These are phyloP conservation scores for Fopius arisanus DNA, from an alignment of 1,140 invertebrate species.

Conservation along the genomic window DNA sequence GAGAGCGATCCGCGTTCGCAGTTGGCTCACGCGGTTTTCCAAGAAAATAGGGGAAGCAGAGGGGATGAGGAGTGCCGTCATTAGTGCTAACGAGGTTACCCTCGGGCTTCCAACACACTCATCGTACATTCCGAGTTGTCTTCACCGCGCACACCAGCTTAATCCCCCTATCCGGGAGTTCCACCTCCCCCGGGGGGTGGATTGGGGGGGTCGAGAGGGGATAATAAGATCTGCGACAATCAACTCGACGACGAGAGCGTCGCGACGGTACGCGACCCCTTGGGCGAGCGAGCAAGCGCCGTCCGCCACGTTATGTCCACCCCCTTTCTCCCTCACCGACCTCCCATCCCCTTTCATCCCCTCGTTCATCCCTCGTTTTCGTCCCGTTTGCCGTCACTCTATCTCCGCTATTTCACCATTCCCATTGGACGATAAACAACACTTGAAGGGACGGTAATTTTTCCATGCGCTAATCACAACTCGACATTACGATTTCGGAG, in stretches of 20 bases:
- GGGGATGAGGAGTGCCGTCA: constrained; percentile 46
- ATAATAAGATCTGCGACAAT: constrained; percentile 65
- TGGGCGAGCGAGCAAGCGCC: constrained; percentile 51
- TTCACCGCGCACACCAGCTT: background rate
- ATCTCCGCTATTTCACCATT: constrained; percentile 28
- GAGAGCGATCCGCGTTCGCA: constrained; percentile 18
- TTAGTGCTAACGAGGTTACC: constrained; percentile 62
- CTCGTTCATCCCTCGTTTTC: constrained; percentile 14
- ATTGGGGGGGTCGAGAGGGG: constrained; percentile 51
- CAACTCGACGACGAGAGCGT: constrained; percentile 46
- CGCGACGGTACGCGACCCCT: constrained; percentile 41
- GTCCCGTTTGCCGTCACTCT: constrained; percentile 31
- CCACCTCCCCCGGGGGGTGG: background rate
- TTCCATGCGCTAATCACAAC: too few species aligned
- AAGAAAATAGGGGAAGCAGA: background rate
- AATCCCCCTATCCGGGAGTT: constrained; percentile 5
- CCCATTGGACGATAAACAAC: background rate
- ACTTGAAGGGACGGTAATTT: background rate
- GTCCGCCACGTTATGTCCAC: constrained; percentile 55
- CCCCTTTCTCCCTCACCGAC: constrained; percentile 41
- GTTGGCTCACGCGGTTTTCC: constrained; percentile 21
- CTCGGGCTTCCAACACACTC: constrained; percentile 47
- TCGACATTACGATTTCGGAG: too few species aligned
- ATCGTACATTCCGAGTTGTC: constrained; percentile 15
- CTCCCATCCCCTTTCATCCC: constrained; percentile 41